Evolutionary conservation across 2,888 invertebrate species (phyloP), one percentile per base, ranked within the genome.

Genomic region (Terebella lapidaria): DNA sequence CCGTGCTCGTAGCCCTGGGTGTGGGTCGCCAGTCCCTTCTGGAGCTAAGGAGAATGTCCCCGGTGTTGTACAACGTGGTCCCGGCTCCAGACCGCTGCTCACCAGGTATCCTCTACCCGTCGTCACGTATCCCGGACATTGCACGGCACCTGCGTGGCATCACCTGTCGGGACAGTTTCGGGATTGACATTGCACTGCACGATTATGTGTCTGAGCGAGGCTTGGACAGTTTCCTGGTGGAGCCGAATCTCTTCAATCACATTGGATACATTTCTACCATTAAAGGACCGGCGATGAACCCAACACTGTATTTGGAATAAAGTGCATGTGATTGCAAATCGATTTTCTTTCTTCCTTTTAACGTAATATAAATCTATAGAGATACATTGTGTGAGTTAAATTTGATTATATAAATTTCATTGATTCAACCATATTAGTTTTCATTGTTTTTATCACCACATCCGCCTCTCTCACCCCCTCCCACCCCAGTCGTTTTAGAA

Each of bases 31-130:
- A 65, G n/a, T 71, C 75, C 67, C 52, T 79, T 15, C 45, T 74
- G 22, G 71, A 73, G 56, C 46, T 74, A 3, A 64, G 76, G 3
- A 63, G 74, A n/a, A 29, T 74, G 10, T 57, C 74, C 5, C 62
- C 62, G 5, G 59, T 70, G 29, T 59, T 72, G 3, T 75, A 74
- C 62, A 70, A 70, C 53, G 56, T 74, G 1, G 69, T 71, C 0
- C 70, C 71, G 3, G 72, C 77, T 0, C 76, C 77, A 1, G 69
- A 73, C n/a, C 78, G 79, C 59, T 78, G 79, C 59, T 76, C 76
- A 1, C 78, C 76, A 0, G 77, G 75, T n/a, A 71, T 74, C 61
- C 59, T 79, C 10, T 79, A 71, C 62, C 70, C 74, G 5, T 60
- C 63, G 22, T 20, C 4, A 10, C 18, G 5, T 25, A 42, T 35